phyloP scores from a whole-genome alignment of 2,888 invertebrate genomes.

The Acleris sparsana region DNA sequence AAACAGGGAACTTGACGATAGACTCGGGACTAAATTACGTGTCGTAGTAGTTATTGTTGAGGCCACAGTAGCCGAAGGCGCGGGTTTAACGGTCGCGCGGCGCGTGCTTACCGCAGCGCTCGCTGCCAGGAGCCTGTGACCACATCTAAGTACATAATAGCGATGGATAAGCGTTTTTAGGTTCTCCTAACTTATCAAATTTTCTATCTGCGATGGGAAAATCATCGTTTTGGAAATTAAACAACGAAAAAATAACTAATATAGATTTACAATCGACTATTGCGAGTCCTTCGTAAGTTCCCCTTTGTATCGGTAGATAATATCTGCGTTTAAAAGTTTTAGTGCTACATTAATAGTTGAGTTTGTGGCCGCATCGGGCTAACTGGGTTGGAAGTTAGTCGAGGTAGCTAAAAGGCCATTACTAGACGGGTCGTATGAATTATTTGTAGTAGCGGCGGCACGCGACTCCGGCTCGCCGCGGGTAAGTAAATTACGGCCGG shows the following conservation, averaged over 20 bases:
- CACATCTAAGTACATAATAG: too few species aligned
- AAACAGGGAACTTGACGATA: conserved; percentile 63
- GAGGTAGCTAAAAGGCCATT: conserved; percentile 78
- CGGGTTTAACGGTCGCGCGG: not conserved
- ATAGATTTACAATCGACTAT: not conserved
- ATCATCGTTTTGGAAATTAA: too few species aligned
- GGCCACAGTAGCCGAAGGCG: conserved; percentile 35
- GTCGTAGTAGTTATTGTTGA: conserved; percentile 47
- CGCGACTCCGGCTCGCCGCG: conserved; percentile 53
- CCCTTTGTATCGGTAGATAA: conserved; percentile 27
- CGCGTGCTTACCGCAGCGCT: not conserved
- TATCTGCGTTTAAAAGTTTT: conserved; percentile 50
- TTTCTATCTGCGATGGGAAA: too few species aligned
- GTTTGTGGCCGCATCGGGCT: conserved; percentile 64
- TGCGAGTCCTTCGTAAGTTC: conserved; percentile 8
- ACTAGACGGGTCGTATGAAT: conserved; percentile 76
- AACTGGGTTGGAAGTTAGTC: conserved; percentile 76
- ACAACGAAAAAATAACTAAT: not conserved
- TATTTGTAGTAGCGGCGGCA: conserved; percentile 72
- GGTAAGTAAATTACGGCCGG: conserved; percentile 35
- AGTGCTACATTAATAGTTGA: conserved; percentile 65
- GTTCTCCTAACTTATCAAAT: too few species aligned
- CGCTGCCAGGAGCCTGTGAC: not conserved
- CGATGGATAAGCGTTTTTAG: too few species aligned
- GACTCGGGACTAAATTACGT: conserved; percentile 56